Conservation (phyloP, 2,113 vertebrate genomes). For the Xenotilapia leptura region DNA sequence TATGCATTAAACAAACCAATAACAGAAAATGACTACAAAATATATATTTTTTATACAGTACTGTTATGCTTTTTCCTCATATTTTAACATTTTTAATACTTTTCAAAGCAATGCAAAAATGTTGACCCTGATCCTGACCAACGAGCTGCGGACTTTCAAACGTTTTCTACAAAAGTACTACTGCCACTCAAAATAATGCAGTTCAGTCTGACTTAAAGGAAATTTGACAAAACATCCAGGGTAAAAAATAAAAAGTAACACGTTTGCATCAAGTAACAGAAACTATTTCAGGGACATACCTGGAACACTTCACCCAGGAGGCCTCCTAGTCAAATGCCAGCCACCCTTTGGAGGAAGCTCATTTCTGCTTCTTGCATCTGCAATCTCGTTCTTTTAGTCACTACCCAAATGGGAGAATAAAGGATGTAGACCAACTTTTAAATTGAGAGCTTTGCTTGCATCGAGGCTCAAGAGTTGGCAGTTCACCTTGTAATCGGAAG, state of each 20-base stretch:
- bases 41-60: not conserved
- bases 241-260: not conserved
- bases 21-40: not conserved
- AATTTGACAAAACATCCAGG: not conserved
- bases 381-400: not conserved
- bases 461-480: not conserved
- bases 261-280: not conserved
- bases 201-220: not conserved
- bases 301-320: not conserved
- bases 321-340: fast-evolving
- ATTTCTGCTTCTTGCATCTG: not conserved
- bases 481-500: not conserved
- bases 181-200: not conserved
- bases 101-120: not conserved
- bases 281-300: not conserved
- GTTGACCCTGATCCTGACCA: not conserved
- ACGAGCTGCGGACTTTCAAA: not conserved
- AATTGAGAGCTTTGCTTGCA: not conserved
- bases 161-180: not conserved
- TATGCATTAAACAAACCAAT: not conserved
- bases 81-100: not conserved
- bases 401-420: not conserved
- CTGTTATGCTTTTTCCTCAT: not conserved
- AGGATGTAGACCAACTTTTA: not conserved
- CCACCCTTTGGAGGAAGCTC: not conserved